phyloP scores from a whole-genome alignment of 1,140 invertebrate species.

The Microplitis demolitor region DNA sequence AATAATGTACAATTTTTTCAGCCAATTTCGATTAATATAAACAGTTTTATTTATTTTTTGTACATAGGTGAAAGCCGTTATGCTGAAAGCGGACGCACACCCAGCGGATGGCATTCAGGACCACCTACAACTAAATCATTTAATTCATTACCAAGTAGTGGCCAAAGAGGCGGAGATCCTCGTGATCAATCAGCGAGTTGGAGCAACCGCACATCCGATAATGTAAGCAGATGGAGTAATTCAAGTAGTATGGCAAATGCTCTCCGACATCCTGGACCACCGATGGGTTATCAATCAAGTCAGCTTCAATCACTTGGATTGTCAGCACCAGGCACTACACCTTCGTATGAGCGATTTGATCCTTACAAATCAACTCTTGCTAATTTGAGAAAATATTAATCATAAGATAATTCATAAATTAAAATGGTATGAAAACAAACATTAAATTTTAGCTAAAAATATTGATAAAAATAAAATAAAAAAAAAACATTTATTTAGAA shows the following conservation, averaged over 20 bases:
- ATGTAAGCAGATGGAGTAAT: slow-evolving; percentile 57
- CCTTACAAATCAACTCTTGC: slow-evolving; percentile 57
- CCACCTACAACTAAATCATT: slow-evolving; percentile 56
- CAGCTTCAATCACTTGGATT: slow-evolving; percentile 54
- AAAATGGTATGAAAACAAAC: neutral
- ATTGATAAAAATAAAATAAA: neutral
- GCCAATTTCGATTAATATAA: slow-evolving; percentile 4
- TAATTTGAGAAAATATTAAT: slow-evolving; percentile 57
- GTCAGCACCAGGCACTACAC: slow-evolving; percentile 49
- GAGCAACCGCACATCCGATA: slow-evolving; percentile 56
- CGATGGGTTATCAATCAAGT: slow-evolving; percentile 53
- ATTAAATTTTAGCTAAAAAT: neutral
- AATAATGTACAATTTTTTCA: slow-evolving; percentile 6
- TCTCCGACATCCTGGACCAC: slow-evolving; percentile 54
- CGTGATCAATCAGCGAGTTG: slow-evolving; percentile 54
- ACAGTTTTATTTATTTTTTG: slow-evolving; percentile 8
- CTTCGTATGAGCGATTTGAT: slow-evolving; percentile 57
- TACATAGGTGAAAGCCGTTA: slow-evolving; percentile 55
- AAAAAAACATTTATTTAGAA: too few relatives aligned
- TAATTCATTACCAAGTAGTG: slow-evolving; percentile 52
- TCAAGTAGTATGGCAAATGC: slow-evolving; percentile 55
- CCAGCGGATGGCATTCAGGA: slow-evolving; percentile 57
- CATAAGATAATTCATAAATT: neutral
- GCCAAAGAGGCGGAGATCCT: slow-evolving; percentile 42
- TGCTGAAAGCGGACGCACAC: slow-evolving; percentile 53